Evolutionary conservation across 2,888 invertebrate genomes (phyloP).

Genomic region (Lasius platythorax): DNA sequence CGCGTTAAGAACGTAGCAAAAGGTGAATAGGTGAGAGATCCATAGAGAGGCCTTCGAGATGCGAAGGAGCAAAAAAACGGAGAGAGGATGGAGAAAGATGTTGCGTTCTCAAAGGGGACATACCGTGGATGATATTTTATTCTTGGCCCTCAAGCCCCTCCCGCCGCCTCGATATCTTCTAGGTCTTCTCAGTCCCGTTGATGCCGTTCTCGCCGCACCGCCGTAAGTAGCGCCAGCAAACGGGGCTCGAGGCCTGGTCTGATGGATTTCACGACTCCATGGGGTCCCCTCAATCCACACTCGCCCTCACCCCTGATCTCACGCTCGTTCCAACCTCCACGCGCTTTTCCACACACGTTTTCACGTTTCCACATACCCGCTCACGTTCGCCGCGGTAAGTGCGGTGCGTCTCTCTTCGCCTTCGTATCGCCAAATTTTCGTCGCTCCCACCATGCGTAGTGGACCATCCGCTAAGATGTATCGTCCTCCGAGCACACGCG

Average conservation of each 20-base stretch:
- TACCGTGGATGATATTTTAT: constrained; percentile 82
- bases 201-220: constrained; percentile 78
- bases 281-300: constrained; percentile 83
- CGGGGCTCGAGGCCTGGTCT: constrained; percentile 80
- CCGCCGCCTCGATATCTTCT: constrained; percentile 62
- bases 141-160: constrained; percentile 75
- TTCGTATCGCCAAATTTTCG: constrained; percentile 56
- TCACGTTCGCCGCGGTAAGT: constrained; percentile 63
- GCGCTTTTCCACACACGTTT: constrained; percentile 69
- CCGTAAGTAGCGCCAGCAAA: constrained; percentile 81
- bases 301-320: constrained; percentile 74
- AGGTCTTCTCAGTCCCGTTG: constrained; percentile 76
- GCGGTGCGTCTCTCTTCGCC: constrained; percentile 58
- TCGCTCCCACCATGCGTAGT: constrained; percentile 47
- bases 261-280: constrained; percentile 84
- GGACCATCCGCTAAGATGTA: constrained; percentile 50
- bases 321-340: constrained; percentile 62
- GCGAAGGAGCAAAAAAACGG: constrained; percentile 60
- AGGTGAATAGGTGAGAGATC: constrained; percentile 60
- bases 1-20: constrained; percentile 51
- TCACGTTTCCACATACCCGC: constrained; percentile 64
- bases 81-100: constrained; percentile 68
- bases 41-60: constrained; percentile 51
- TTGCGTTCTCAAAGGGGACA: constrained; percentile 80
- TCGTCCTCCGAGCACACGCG: constrained; percentile 17